These are phyloP conservation scores for Petrophora chlorosata DNA, from an alignment of 2,888 invertebrate species.

Conservation along the genomic window DNA sequence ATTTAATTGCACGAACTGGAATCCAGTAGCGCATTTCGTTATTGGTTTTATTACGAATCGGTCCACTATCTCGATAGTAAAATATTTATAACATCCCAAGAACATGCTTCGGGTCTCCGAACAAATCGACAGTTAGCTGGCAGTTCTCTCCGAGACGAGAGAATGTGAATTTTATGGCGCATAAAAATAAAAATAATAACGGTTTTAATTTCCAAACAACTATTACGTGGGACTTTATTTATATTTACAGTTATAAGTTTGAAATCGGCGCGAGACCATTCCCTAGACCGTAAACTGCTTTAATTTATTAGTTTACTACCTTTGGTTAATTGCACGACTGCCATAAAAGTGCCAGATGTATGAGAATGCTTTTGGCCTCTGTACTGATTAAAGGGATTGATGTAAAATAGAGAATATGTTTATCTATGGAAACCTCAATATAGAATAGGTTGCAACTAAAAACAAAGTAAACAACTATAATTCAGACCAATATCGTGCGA, in stretches of 20 bases:
- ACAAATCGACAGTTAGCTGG: slow-evolving; percentile 32
- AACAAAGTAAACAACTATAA: too few relatives aligned
- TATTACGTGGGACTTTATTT: slow-evolving; percentile 30
- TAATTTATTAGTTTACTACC: slow-evolving; percentile 25
- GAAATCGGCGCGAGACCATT: slow-evolving; percentile 24
- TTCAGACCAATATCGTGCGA: too few relatives aligned
- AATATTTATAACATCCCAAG: slow-evolving; percentile 19
- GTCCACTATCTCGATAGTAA: slow-evolving; percentile 16
- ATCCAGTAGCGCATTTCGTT: slow-evolving; percentile 6
- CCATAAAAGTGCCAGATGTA: neutral
- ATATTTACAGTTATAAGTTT: slow-evolving; percentile 29
- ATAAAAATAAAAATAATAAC: slow-evolving; percentile 34
- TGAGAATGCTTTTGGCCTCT: neutral
- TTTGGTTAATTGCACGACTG: slow-evolving; percentile 14
- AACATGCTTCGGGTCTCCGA: slow-evolving; percentile 10
- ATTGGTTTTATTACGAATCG: slow-evolving; percentile 4
- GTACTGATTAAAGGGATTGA: neutral
- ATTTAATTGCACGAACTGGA: slow-evolving; percentile 1
- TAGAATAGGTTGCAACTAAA: too few relatives aligned
- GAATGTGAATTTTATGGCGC: slow-evolving; percentile 33
- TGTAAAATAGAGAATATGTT: too few relatives aligned
- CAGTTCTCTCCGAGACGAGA: slow-evolving; percentile 22
- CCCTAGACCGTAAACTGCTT: slow-evolving; percentile 22
- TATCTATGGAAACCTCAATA: too few relatives aligned
- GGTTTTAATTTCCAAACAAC: slow-evolving; percentile 29